Percentiles rank a stretch among this genome's conserved stretches.
Conservation (phyloP, 1,140 invertebrate genomes). For the Lordiphosa mommai region DNA sequence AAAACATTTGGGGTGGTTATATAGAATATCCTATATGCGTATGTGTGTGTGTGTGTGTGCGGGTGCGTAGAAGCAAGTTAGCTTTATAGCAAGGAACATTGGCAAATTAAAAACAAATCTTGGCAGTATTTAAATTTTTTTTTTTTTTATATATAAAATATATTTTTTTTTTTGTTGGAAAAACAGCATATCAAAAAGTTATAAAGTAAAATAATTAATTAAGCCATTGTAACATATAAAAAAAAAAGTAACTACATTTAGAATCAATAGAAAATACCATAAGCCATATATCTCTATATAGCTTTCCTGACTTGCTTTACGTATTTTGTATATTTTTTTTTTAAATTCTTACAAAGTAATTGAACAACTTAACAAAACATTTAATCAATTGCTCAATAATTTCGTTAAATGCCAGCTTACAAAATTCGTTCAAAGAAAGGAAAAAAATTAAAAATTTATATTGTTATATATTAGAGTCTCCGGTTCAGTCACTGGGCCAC, state of each 20-base stretch:
- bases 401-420: too few species aligned
- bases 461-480: background rate
- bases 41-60: constrained; percentile 6
- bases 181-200: constrained; percentile 7
- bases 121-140: constrained; percentile 12
- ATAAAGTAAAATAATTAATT: constrained; percentile 21
- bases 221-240: too few species aligned
- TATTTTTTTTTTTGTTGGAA: background rate
- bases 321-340: too few species aligned
- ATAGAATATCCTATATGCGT: too few species aligned
- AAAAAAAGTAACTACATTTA: too few species aligned
- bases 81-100: constrained; percentile 8
- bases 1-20: too few species aligned
- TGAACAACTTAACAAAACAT: too few species aligned
- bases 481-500: background rate
- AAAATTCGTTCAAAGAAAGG: too few species aligned
- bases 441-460: too few species aligned
- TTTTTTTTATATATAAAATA: constrained; percentile 13
- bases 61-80: constrained; percentile 31
- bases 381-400: too few species aligned
- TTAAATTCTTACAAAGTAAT: too few species aligned
- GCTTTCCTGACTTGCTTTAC: too few species aligned
- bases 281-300: background rate
- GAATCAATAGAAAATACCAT: constrained; percentile 25
- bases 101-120: constrained; percentile 69